Percentiles rank a stretch among this genome's conserved stretches.
Conservation (phyloP, 2,888 invertebrate genomes). For the Rotaria socialis region DNA sequence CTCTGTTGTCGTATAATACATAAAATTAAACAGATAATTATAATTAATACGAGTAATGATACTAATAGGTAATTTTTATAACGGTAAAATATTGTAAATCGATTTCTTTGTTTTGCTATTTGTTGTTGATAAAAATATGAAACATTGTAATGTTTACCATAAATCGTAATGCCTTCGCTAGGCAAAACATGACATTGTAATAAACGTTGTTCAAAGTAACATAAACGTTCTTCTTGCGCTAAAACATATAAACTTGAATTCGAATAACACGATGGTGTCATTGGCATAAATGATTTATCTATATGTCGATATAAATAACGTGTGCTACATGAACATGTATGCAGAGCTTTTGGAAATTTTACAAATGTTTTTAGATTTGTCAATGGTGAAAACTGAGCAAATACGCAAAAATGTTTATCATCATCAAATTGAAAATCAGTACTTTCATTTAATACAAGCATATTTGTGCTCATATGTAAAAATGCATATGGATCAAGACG, state of each 20-base stretch:
- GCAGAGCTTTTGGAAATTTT: neutral
- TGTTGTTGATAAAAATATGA: constrained; percentile 31
- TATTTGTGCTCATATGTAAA: neutral
- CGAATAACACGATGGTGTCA: neutral
- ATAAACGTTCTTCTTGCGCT: constrained; percentile 17
- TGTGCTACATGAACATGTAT: constrained; percentile 1
- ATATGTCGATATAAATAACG: constrained; percentile 31
- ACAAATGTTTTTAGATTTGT: constrained; percentile 8
- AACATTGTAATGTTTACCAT: constrained; percentile 28
- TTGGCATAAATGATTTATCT: neutral
- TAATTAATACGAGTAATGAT: neutral
- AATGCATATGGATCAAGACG: constrained; percentile 31
- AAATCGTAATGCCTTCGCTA: neutral
- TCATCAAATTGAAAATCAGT: neutral
- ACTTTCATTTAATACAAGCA: constrained; percentile 3
- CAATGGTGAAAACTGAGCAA: constrained; percentile 5
- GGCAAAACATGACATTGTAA: constrained; percentile 28
- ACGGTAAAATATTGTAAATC: neutral
- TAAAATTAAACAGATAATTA: neutral
- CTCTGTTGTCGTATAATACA: neutral
- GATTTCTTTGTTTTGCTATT: neutral
- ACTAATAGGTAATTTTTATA: neutral
- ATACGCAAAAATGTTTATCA: constrained; percentile 13
- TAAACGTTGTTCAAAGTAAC: constrained; percentile 1
- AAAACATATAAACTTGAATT: constrained; percentile 11